Percentiles rank a stretch among this genome's conserved stretches.
These are phyloP conservation scores for Platygyra sinensis DNA, from an alignment of 64 coral and sea anemone genomes.

Conservation along the genomic window DNA sequence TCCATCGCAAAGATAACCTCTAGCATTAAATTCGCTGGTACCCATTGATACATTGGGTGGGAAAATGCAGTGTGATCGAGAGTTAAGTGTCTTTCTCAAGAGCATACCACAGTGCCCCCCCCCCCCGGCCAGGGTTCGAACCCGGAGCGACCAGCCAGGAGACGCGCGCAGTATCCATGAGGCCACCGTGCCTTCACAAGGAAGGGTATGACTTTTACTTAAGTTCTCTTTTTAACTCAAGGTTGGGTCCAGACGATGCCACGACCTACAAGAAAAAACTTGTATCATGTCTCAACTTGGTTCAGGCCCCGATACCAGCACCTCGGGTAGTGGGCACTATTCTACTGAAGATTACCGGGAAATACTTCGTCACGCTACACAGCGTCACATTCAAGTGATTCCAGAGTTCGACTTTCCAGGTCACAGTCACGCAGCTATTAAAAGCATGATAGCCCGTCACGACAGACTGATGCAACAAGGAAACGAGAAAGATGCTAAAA, in stretches of 20 bases:
- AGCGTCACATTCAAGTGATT: slow-evolving; percentile 70
- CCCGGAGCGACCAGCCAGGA: no score
- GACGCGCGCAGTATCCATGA: no score
- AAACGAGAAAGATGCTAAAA: slow-evolving; percentile 15
- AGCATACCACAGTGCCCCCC: no score
- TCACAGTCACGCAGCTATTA: slow-evolving; percentile 65
- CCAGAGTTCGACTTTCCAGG: slow-evolving; percentile 84
- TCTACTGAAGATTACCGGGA: slow-evolving; percentile 66
- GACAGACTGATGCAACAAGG: slow-evolving; percentile 37
- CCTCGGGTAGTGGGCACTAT: slow-evolving; percentile 54
- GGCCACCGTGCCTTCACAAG: no score
- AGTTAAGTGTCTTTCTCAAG: no score
- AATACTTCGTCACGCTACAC: slow-evolving; percentile 50
- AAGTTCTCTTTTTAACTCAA: neutral
- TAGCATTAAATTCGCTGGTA: no score
- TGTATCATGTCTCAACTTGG: slow-evolving; percentile 72
- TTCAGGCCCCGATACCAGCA: slow-evolving; percentile 64
- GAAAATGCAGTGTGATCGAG: no score
- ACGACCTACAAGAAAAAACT: slow-evolving; percentile 47
- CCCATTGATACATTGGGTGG: no score
- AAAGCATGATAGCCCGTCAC: slow-evolving; percentile 64
- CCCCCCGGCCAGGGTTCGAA: no score
- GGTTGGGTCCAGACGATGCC: slow-evolving; percentile 63
- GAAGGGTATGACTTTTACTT: neutral
- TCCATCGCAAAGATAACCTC: no score